These are phyloP conservation scores for Colostygia pectinataria DNA, from an alignment of 2,888 invertebrate genomes.

Conservation along the genomic window DNA sequence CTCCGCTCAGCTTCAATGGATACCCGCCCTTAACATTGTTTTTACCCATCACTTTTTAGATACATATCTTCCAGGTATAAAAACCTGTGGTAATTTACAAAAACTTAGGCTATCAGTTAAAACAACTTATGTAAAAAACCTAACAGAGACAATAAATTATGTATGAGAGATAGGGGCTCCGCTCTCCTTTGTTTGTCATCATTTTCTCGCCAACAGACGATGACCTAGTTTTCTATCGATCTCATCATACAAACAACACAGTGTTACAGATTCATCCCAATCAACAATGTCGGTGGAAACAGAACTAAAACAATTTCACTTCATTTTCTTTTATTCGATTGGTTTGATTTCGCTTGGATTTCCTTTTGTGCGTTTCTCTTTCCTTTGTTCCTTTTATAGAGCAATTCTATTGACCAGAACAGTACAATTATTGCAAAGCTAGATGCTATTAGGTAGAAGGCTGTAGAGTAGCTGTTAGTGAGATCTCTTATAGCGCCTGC, in stretches of 20 bases:
- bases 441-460: conserved; percentile 80
- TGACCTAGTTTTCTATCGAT: conserved; percentile 11
- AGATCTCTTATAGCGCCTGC: conserved; percentile 82
- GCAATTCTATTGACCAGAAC: conserved; percentile 64
- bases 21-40: too few relatives aligned
- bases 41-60: too few relatives aligned
- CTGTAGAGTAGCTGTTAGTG: conserved; percentile 82
- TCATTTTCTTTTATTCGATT: conserved; percentile 51
- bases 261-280: conserved; percentile 2
- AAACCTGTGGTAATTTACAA: too few relatives aligned
- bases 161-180: too few relatives aligned
- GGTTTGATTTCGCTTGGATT: conserved; percentile 24
- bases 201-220: not conserved
- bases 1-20: too few relatives aligned
- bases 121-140: too few relatives aligned
- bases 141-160: too few relatives aligned
- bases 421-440: conserved; percentile 52
- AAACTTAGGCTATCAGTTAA: too few relatives aligned
- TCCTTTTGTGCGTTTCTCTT: conserved; percentile 42
- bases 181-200: not conserved
- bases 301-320: conserved; percentile 15
- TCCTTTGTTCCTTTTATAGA: conserved; percentile 60
- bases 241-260: not conserved
- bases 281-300: not conserved
- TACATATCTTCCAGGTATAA: too few relatives aligned